phyloP scores from a whole-genome alignment of 2,113 vertebrate genomes.

The Craseonycteris thonglongyai region DNA sequence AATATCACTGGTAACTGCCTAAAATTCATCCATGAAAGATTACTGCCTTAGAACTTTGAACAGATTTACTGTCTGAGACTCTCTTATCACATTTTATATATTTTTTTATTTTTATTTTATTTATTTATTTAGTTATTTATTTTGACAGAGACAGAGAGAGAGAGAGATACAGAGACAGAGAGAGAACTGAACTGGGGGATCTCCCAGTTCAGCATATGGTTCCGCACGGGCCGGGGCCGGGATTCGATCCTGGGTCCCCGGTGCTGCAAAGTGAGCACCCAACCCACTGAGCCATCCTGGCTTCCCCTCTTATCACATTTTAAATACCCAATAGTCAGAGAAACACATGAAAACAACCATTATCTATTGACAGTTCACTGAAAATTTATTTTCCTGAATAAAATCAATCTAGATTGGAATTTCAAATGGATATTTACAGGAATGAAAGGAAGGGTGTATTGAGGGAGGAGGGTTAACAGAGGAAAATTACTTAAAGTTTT shows the following conservation, averaged over 20 bases:
- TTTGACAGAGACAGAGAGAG: too few relatives aligned
- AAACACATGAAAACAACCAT: neutral
- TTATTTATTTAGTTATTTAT: too few relatives aligned
- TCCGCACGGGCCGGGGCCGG: too few relatives aligned
- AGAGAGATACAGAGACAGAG: too few relatives aligned
- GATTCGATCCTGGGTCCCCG: too few relatives aligned
- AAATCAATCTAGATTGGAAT: neutral
- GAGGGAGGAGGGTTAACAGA: neutral
- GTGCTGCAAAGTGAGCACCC: too few relatives aligned
- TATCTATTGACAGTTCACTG: neutral
- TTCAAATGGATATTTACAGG: neutral
- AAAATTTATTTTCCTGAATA: slow-evolving; percentile 11
- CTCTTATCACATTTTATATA: too few relatives aligned
- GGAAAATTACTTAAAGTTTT: neutral
- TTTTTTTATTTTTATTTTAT: too few relatives aligned
- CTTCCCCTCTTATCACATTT: too few relatives aligned
- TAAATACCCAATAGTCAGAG: neutral
- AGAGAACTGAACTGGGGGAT: too few relatives aligned
- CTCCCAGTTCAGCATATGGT: too few relatives aligned
- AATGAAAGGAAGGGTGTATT: neutral
- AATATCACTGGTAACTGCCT: neutral
- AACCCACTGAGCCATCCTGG: too few relatives aligned
- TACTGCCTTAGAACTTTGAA: neutral
- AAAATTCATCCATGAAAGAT: neutral
- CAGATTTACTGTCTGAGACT: neutral